Evolutionary conservation across 2,113 vertebrate genomes (phyloP).

Genomic region (Petrocephalus microphthalmus): DNA sequence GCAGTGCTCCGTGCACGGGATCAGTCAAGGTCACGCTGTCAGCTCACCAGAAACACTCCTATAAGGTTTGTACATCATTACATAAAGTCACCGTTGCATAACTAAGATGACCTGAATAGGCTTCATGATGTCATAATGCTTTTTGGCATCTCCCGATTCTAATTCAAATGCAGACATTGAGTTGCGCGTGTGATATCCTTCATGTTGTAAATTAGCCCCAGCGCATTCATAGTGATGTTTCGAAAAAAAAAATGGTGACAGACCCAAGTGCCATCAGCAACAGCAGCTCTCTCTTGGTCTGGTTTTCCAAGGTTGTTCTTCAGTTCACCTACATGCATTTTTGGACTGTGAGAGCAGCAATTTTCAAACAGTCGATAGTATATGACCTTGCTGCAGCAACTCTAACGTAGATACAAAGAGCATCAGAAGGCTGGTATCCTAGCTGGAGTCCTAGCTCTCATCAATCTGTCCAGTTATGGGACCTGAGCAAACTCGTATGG

Average conservation of each 20-base stretch:
- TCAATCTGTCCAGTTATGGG: neutral
- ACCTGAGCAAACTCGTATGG: neutral
- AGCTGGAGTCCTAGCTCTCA: neutral
- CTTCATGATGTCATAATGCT: neutral
- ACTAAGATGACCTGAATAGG: neutral
- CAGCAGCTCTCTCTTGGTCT: neutral
- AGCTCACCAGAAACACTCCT: neutral
- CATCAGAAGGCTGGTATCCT: neutral
- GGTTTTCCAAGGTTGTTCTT: neutral
- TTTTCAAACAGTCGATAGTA: neutral
- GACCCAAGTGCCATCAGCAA: neutral
- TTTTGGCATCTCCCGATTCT: neutral
- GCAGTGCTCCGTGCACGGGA: neutral
- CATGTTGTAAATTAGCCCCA: neutral
- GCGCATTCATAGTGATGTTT: neutral
- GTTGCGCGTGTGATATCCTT: neutral
- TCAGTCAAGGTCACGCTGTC: constrained; percentile 11
- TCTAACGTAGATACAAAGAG: neutral
- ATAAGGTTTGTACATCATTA: neutral
- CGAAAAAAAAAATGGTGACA: neutral
- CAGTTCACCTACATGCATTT: neutral
- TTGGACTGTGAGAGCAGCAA: neutral
- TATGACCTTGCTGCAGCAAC: neutral
- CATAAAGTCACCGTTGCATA: neutral
- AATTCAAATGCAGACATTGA: neutral